A percentile compares a stretch with the other conserved stretches of the same genome.
These are phyloP conservation scores for Danio aesculapii DNA, from an alignment of 2,797 vertebrate genomes.

Conservation along the genomic window DNA sequence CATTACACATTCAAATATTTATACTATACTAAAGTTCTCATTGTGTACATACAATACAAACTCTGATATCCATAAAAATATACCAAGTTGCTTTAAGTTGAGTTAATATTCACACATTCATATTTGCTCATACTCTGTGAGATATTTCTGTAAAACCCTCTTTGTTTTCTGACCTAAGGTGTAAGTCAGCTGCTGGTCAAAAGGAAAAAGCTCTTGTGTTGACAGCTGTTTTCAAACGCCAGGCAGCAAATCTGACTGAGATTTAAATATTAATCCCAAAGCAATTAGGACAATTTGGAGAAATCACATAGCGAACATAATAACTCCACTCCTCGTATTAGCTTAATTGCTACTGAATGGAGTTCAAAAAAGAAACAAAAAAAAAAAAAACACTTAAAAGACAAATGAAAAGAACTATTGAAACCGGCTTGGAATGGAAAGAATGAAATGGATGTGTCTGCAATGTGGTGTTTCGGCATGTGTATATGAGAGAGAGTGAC, in stretches of 20 bases:
- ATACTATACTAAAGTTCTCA: too few species aligned
- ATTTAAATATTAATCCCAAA: slow-evolving; percentile 19
- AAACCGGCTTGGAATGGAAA: slow-evolving; percentile 1
- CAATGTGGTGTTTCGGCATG: neutral
- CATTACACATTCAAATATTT: too few species aligned
- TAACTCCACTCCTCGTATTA: slow-evolving; percentile 21
- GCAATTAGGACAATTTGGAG: slow-evolving; percentile 38
- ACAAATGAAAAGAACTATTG: neutral
- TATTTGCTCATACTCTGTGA: too few species aligned
- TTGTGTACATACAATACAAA: too few species aligned
- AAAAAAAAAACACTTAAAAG: neutral
- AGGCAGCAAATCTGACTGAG: slow-evolving; percentile 15
- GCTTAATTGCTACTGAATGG: slow-evolving; percentile 13
- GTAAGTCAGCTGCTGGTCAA: slow-evolving; percentile 20
- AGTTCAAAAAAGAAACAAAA: neutral
- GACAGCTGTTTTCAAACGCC: slow-evolving; percentile 25
- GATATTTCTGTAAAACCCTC: neutral
- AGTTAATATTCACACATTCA: too few species aligned
- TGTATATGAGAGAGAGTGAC: neutral
- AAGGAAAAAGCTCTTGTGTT: slow-evolving; percentile 27
- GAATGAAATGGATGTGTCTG: neutral
- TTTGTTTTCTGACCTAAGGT: slow-evolving; percentile 2
- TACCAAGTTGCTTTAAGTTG: too few species aligned
- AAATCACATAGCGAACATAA: slow-evolving; percentile 30
- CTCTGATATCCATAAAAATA: too few species aligned